Base-by-base conservation (phyloP, 2,888 invertebrate species). In the Acrobasis consociella region DNA sequence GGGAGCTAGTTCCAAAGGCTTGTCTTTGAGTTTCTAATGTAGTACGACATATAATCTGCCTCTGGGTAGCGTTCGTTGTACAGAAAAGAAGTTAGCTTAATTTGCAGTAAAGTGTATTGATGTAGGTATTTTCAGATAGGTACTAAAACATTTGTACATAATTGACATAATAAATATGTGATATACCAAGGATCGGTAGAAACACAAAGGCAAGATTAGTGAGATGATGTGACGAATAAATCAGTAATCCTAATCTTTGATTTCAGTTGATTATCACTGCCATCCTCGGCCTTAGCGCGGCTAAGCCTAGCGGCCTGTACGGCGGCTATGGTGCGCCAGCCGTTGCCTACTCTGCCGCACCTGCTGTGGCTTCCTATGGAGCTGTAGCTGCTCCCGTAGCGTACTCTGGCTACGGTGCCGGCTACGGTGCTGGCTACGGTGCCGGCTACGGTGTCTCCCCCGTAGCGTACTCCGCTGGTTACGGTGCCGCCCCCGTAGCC, bases 271-370 rank as follows among this genome's bases (percentile, higher is more conserved):
- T 51, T 60, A 13, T 60, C 17, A 42, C 51, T 42, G 60, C 51
- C 60, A 51, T 60, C 51, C 51, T 60, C 39, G 51, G 60, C 51
- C 39, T 60, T 7, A 17, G 39, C 38, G 60, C 51, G 22, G 60
- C 60, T 31, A 60, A 60, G 15, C 60, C 60, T 13, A 52, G 22
- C 22, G 51, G 49, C 39, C 13, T 52, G 2, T 55, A 55, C 8
- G 49, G 49, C 7, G 17, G 59, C 51, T 17, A 17, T 16, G 39
- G 13, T 42, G 39, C 51, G 0, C 60, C 59, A 15, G 38, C 38
- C 17, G 37, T 13, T 31, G 31, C 31, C 31, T 31, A 31, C 8
- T 7, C 5, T 31, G 8, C 31, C 10, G 49, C 31, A 5, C 22
- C 58, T 5, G 37, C 59, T 10, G 59, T 59, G 11, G 49, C 59